Base-by-base conservation (phyloP, 2,888 invertebrate genomes). In the Yponomeuta cagnagella region DNA sequence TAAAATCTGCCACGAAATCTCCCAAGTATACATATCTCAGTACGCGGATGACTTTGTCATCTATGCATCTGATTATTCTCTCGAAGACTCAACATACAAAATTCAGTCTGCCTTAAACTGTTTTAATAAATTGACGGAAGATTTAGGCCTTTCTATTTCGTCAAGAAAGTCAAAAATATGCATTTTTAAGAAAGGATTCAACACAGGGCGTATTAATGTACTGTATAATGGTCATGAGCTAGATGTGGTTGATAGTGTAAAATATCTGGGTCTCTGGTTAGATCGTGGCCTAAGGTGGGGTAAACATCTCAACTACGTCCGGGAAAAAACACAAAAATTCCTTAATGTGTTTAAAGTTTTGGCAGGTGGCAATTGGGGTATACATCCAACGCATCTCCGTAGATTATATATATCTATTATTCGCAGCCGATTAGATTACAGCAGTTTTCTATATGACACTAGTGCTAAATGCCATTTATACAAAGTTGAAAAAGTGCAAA, bases 1-100 rank as follows among this genome's bases (percentile, higher is more conserved):
- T 23, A 23, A 23, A 23, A 23, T 23, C 23, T 23, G 23, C 23
- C 23, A 23, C 23, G 23, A 23, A 23, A 23, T 23, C 23, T 23
- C 23, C 23, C 23, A 23, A 8, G 69, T 63, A 15, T 63, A 31
- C 37, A 31, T 69, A 63, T 69, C 69, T 23, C 69, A 69, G 63
- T 69, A 69, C 23, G 69, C 69, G 10, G 69, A 69, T 33, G 69
- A 69, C 15, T 69, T 63, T 63, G 69, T 69, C n/a, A 31, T 63
- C 4, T 69, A 69, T 37, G 23, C 63, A 33, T 63, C 69, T 37
- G 6, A 63, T n/a, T 31, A 69, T 31, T 58, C n/a, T 12, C n/a
- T 63, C 12, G 15, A 31, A 30, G 63, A 69, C 63, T 10, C n/a
- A 12, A 30, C 63, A 12, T 63, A 23, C 8, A 31, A 63, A 10